Conservation (phyloP, 2,888 invertebrate genomes). For the Theodoxus fluviatilis region DNA sequence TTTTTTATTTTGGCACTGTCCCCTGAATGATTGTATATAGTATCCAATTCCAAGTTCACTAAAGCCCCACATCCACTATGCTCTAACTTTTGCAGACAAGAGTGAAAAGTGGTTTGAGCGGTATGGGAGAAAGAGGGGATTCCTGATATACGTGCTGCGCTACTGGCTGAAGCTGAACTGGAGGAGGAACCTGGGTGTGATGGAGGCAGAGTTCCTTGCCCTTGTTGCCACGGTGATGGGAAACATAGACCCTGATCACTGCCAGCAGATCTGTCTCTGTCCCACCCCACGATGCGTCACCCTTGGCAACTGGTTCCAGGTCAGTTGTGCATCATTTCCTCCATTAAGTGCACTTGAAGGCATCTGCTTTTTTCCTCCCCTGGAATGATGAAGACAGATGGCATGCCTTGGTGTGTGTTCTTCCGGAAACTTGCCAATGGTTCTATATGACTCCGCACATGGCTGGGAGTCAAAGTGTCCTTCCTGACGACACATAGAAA, state of each 20-base stretch:
- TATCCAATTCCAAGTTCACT: neutral
- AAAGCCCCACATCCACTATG: neutral
- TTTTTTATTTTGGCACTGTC: too few species aligned
- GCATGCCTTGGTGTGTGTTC: too few species aligned
- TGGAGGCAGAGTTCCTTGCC: conserved; percentile 54
- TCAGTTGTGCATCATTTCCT: too few species aligned
- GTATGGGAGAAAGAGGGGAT: conserved; percentile 58
- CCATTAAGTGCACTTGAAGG: too few species aligned
- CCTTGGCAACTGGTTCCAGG: conserved; percentile 60
- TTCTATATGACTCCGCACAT: too few species aligned
- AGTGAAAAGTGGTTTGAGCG: conserved; percentile 41
- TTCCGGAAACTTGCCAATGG: too few species aligned
- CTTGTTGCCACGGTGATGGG: conserved; percentile 48
- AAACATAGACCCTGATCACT: conserved; percentile 39
- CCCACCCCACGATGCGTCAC: conserved; percentile 56
- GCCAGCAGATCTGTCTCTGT: conserved; percentile 43
- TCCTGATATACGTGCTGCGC: conserved; percentile 52
- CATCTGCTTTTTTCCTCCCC: too few species aligned
- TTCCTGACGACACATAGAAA: too few species aligned
- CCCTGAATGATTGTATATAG: too few species aligned
- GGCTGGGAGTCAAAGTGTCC: too few species aligned
- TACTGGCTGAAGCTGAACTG: conserved; percentile 59
- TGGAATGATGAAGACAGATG: too few species aligned
- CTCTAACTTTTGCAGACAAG: neutral
- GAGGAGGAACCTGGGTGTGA: conserved; percentile 47